Conservation (phyloP, 2,113 vertebrate genomes). For the Rana temporaria region DNA sequence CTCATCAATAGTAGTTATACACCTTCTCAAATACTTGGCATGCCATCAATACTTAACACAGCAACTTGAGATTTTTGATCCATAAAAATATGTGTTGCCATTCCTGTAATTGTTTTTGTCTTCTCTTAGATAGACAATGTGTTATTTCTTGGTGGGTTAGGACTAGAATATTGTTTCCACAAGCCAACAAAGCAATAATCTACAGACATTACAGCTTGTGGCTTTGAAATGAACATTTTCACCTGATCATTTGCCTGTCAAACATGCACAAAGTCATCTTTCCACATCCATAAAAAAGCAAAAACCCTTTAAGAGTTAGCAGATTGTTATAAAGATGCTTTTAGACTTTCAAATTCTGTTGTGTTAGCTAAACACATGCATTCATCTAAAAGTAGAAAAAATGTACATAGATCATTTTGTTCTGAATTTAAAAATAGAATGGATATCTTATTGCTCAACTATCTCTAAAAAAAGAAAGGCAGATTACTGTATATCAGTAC, state of each 20-base stretch:
- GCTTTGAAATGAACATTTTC: neutral
- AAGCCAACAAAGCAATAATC: neutral
- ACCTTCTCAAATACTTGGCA: conserved; percentile 30
- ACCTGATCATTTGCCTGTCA: neutral
- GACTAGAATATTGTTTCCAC: conserved; percentile 1
- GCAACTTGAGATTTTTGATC: neutral
- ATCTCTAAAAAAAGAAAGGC: too few species aligned
- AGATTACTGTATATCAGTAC: too few species aligned
- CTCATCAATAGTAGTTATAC: neutral
- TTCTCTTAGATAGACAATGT: neutral
- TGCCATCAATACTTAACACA: neutral
- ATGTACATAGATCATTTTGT: too few species aligned
- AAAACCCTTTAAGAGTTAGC: too few species aligned
- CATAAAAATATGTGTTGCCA: conserved; percentile 4
- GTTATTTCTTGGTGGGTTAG: neutral
- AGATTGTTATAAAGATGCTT: too few species aligned
- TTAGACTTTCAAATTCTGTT: too few species aligned
- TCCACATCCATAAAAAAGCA: too few species aligned
- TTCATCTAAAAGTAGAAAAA: too few species aligned
- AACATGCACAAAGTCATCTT: too few species aligned
- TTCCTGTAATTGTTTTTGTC: neutral
- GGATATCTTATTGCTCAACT: too few species aligned
- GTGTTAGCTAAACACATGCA: too few species aligned
- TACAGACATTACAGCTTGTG: neutral
- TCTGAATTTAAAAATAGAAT: too few species aligned